These are phyloP conservation scores for Steinernema feltiae DNA, from an alignment of 1,140 invertebrate genomes.

Conservation along the genomic window DNA sequence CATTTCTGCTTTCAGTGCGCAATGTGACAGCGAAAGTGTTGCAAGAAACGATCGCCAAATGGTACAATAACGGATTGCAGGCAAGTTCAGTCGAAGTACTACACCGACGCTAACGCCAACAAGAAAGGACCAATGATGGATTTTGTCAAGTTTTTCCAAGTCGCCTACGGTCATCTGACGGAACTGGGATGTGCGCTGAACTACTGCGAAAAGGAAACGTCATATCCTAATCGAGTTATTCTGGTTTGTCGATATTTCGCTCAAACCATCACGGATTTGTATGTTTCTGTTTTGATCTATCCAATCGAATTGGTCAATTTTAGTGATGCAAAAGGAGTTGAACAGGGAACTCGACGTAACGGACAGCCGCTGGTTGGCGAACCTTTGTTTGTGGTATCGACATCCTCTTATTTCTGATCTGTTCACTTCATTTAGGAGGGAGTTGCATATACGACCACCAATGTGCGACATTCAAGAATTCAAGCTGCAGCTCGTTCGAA, in stretches of 20 bases:
- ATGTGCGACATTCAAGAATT: background rate
- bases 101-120: background rate
- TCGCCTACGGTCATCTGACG: background rate
- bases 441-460: background rate
- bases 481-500: background rate
- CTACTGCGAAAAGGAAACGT: too few species aligned
- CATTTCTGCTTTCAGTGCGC: too few species aligned
- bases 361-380: background rate
- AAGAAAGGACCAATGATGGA: background rate
- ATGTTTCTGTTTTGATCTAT: background rate
- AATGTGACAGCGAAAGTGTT: too few species aligned
- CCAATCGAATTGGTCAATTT: too few species aligned
- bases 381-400: too few species aligned
- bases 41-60: too few species aligned
- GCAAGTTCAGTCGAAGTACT: background rate
- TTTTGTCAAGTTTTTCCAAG: too few species aligned
- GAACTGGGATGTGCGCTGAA: background rate
- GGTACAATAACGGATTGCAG: too few species aligned
- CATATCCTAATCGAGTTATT: background rate
- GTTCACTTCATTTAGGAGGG: background rate
- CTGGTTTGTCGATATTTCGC: background rate
- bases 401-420: too few species aligned
- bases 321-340: background rate
- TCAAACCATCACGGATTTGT: background rate
- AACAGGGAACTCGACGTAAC: background rate